These are phyloP conservation scores for Prolemur simus DNA, from an alignment of 2,113 vertebrate genomes.

Conservation along the genomic window DNA sequence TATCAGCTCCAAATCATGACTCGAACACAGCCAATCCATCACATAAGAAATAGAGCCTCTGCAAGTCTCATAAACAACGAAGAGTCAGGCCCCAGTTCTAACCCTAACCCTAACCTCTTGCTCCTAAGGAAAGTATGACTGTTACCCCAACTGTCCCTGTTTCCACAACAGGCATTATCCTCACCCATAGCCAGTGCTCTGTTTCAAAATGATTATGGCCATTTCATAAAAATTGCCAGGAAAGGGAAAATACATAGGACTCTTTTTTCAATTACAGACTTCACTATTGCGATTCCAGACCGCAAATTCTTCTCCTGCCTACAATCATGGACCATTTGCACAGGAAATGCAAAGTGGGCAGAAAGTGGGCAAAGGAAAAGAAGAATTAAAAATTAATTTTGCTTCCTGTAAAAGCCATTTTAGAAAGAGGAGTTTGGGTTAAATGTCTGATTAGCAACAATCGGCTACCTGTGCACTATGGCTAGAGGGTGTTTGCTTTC, in stretches of 20 bases:
- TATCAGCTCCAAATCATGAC: neutral
- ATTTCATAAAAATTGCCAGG: neutral
- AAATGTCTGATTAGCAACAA: neutral
- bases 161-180: neutral
- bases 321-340: neutral
- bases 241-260: neutral
- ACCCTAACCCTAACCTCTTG: neutral
- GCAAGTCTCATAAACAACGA: neutral
- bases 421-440: neutral
- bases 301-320: neutral
- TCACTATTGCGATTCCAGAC: neutral
- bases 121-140: neutral
- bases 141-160: too few relatives aligned
- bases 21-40: neutral
- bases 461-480: too few relatives aligned
- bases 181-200: neutral
- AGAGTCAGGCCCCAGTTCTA: neutral
- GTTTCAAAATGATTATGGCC: neutral
- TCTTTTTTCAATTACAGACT: neutral
- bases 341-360: constrained; percentile 15
- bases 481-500: neutral
- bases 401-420: neutral
- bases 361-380: constrained; percentile 22
- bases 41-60: neutral
- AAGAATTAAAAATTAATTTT: constrained; percentile 19